phyloP scores from a whole-genome alignment of 2,797 vertebrate species.

The Coccyzus lansbergi region DNA sequence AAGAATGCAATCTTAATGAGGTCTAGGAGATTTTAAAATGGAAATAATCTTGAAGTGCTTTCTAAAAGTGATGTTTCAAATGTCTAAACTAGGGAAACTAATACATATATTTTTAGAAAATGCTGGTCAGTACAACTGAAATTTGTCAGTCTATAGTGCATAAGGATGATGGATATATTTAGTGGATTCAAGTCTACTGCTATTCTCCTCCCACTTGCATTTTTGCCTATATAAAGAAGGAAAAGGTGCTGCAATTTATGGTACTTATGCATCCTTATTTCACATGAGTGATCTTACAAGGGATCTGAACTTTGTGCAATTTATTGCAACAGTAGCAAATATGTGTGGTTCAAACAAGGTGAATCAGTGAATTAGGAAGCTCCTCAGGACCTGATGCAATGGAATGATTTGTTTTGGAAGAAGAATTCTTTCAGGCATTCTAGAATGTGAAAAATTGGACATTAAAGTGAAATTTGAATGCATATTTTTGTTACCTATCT shows the following conservation, averaged over 20 bases:
- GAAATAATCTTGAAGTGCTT: constrained; percentile 41
- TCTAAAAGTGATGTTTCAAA: constrained; percentile 20
- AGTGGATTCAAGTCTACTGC: background rate
- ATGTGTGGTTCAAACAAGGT: background rate
- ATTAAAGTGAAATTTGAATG: background rate
- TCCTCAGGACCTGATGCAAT: background rate
- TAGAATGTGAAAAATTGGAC: background rate
- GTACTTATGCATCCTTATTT: background rate
- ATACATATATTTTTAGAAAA: background rate
- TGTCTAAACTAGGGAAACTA: background rate
- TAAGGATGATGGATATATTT: constrained; percentile 8
- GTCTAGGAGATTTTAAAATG: constrained; percentile 53
- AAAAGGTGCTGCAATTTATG: background rate
- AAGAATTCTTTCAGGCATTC: background rate
- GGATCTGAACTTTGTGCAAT: background rate
- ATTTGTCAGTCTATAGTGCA: background rate
- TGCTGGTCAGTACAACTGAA: background rate
- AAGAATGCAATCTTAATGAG: constrained; percentile 54
- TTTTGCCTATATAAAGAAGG: background rate
- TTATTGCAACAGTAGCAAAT: constrained; percentile 3
- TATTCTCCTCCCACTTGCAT: background rate
- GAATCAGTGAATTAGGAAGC: background rate
- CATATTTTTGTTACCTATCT: background rate
- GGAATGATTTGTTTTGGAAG: background rate
- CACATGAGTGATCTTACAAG: background rate